A percentile compares a stretch with the other conserved stretches of the same genome.
These are phyloP conservation scores for Drosophila repletoides DNA, from an alignment of 1,140 invertebrate species.

Conservation along the genomic window DNA sequence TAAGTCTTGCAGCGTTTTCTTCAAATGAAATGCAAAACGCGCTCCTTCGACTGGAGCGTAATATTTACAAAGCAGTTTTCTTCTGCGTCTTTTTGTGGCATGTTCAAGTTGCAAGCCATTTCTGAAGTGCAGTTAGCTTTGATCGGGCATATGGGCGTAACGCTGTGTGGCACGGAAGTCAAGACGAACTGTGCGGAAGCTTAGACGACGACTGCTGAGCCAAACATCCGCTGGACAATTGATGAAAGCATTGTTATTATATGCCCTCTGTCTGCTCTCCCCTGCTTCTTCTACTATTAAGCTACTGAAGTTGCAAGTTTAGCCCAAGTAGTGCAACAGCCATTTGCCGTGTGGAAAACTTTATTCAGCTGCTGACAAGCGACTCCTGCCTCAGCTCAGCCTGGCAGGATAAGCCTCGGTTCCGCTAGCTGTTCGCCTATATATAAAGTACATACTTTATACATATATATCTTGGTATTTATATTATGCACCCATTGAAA, in stretches of 20 bases:
- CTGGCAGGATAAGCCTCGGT: constrained; percentile 2
- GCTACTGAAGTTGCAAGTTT: constrained; percentile 43
- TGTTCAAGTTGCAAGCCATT: constrained; percentile 62
- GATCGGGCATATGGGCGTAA: constrained; percentile 49
- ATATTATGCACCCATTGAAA: background rate
- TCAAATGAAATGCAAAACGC: constrained; percentile 74
- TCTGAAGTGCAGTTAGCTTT: constrained; percentile 76
- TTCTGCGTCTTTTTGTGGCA: constrained; percentile 40
- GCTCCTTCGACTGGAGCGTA: constrained; percentile 35
- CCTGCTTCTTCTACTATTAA: background rate
- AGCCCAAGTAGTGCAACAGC: constrained; percentile 53
- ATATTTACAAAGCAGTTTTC: constrained; percentile 69
- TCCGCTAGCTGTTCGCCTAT: background rate
- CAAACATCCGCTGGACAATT: constrained; percentile 77
- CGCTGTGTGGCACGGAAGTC: constrained; percentile 40
- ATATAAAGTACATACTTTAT: background rate
- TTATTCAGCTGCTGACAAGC: constrained; percentile 65
- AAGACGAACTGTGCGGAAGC: constrained; percentile 56
- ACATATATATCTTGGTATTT: background rate
- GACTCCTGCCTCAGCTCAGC: too few relatives aligned
- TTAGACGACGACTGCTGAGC: constrained; percentile 51
- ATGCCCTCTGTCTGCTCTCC: background rate
- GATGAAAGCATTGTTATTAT: constrained; percentile 71
- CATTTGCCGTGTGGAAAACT: constrained; percentile 76
- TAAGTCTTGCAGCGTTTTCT: constrained; percentile 63